Evolutionary conservation across 1,140 invertebrate genomes (phyloP).

Genomic region (Andrena cerasifolii): DNA sequence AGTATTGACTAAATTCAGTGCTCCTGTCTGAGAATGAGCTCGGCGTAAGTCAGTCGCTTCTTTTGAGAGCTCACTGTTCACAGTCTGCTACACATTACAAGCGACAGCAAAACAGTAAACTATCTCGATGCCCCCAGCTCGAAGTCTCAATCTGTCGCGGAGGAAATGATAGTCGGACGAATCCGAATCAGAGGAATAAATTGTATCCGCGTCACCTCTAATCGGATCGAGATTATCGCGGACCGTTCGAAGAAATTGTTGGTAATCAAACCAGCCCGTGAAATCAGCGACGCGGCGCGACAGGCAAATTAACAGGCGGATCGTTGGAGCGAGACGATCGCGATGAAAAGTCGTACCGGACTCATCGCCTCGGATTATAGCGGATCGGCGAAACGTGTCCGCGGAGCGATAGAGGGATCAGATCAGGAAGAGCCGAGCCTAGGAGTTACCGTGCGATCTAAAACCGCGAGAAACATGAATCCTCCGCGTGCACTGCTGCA

Average conservation of each 20-base stretch:
- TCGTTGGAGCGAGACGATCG: conserved; percentile 9
- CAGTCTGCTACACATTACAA: no score
- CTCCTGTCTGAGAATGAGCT: no score
- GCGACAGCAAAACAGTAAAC: no score
- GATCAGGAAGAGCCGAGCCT: not conserved
- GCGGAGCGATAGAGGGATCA: not conserved
- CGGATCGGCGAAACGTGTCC: conserved; percentile 6
- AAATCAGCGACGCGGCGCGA: not conserved
- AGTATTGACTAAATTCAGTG: no score
- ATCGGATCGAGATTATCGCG: not conserved
- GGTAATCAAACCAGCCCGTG: not conserved
- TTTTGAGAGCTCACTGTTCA: no score
- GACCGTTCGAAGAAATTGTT: not conserved
- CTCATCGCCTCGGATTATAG: not conserved
- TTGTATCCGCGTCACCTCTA: not conserved
- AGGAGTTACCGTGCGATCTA: not conserved
- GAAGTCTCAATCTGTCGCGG: no score
- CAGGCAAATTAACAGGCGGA: conserved; percentile 9
- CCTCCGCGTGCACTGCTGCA: conserved; percentile 1
- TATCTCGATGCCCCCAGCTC: no score
- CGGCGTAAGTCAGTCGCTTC: no score
- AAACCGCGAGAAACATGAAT: conserved; percentile 28
- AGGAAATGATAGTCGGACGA: no score
- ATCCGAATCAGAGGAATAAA: no score
- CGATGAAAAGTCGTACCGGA: conserved; percentile 10